Conservation (phyloP, 2,888 invertebrate genomes). For the Teleiodes luculella region DNA sequence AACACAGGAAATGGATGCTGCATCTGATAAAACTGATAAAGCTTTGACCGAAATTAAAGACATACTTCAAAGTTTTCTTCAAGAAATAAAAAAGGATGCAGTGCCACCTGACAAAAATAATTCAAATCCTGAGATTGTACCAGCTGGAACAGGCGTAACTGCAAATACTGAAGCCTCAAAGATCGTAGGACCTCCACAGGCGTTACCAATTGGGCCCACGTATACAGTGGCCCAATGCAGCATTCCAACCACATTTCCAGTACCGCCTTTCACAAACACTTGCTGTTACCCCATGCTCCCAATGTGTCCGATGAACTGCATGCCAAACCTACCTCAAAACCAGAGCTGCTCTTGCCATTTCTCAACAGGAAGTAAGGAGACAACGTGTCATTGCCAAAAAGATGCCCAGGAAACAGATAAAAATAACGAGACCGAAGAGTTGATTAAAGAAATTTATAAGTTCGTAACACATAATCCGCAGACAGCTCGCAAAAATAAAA, state of each 20-base stretch:
- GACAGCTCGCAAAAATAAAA: constrained; percentile 24
- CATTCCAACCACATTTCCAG: neutral
- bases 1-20: constrained; percentile 41
- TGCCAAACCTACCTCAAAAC: constrained; percentile 50
- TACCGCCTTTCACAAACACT: constrained; percentile 46
- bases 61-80: constrained; percentile 59
- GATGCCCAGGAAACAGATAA: constrained; percentile 29
- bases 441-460: constrained; percentile 68
- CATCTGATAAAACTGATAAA: constrained; percentile 57
- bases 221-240: constrained; percentile 1
- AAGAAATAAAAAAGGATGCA: constrained; percentile 62
- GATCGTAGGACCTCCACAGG: neutral
- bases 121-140: constrained; percentile 29
- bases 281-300: constrained; percentile 58
- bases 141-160: constrained; percentile 13
- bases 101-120: constrained; percentile 31
- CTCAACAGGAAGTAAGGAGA: constrained; percentile 35
- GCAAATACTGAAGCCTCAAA: constrained; percentile 23
- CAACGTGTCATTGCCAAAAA: constrained; percentile 28
- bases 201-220: neutral
- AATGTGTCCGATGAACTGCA: constrained; percentile 54
- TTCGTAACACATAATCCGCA: constrained; percentile 51
- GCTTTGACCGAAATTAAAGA: constrained; percentile 67
- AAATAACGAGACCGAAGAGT: constrained; percentile 52
- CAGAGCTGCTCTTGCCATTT: constrained; percentile 50